A percentile compares a stretch with the other conserved stretches of the same genome.
phyloP scores from a whole-genome alignment of 2,797 vertebrate species.

The Pangasius djambal region DNA sequence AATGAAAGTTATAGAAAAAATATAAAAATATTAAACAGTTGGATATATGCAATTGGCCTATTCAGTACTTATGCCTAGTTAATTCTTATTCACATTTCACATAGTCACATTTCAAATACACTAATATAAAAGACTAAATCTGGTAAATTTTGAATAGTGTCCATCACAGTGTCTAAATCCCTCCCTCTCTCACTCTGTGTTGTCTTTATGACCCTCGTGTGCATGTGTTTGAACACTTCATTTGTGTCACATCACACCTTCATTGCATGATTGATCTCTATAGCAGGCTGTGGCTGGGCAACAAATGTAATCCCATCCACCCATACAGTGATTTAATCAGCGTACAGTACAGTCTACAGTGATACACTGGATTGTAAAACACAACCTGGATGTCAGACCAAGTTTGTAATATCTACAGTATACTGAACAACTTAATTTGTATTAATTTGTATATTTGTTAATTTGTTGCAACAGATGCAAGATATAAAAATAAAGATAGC shows the following conservation, averaged over 20 bases:
- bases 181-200: neutral
- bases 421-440: neutral
- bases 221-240: neutral
- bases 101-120: neutral
- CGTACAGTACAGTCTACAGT: conserved; percentile 15
- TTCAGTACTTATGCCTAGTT: neutral
- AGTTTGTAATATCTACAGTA: neutral
- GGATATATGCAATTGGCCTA: neutral
- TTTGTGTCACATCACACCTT: conserved; percentile 3
- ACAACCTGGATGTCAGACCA: neutral
- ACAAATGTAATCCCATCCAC: conserved; percentile 16
- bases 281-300: conserved; percentile 5
- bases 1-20: neutral
- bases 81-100: neutral
- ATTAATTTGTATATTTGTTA: too few species aligned
- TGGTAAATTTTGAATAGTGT: neutral
- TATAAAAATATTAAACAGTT: neutral
- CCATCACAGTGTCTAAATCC: neutral
- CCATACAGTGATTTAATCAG: conserved; percentile 42
- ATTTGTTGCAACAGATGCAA: neutral
- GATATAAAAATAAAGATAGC: neutral
- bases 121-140: neutral
- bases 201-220: conserved; percentile 10
- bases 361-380: conserved; percentile 1
- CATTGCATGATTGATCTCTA: conserved; percentile 18